phyloP scores from a whole-genome alignment of 2,888 invertebrate genomes.

The Peribatodes rhomboidaria region DNA sequence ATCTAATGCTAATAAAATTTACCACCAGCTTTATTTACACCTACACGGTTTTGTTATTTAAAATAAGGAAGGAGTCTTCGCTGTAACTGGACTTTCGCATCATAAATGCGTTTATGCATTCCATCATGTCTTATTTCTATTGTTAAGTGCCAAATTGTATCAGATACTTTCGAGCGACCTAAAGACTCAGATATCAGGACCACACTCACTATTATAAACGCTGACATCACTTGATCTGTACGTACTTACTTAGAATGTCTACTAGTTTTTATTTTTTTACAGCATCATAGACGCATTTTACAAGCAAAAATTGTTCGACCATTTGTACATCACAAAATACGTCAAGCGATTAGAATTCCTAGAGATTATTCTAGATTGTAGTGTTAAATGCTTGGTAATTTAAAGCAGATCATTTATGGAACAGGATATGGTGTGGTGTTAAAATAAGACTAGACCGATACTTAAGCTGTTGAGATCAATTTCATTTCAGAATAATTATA shows the following conservation, averaged over 20 bases:
- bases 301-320: slow-evolving; percentile 8
- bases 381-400: slow-evolving; percentile 27
- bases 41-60: not conserved
- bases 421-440: slow-evolving; percentile 49
- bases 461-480: slow-evolving; percentile 1
- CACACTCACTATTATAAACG: too few relatives aligned
- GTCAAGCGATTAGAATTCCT: slow-evolving; percentile 19
- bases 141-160: too few relatives aligned
- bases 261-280: not conserved
- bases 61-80: not conserved
- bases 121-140: too few relatives aligned
- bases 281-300: not conserved
- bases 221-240: too few relatives aligned
- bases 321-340: not conserved
- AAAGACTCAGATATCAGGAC: too few relatives aligned
- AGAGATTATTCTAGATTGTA: slow-evolving; percentile 21
- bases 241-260: too few relatives aligned
- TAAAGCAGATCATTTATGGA: slow-evolving; percentile 44
- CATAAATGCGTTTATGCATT: not conserved
- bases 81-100: not conserved
- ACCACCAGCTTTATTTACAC: not conserved
- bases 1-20: not conserved
- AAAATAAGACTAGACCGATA: slow-evolving; percentile 43
- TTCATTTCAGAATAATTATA: not conserved
- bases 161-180: too few relatives aligned